Base-by-base conservation (phyloP, 2,888 invertebrate genomes). In the Rhagonycha lutea region DNA sequence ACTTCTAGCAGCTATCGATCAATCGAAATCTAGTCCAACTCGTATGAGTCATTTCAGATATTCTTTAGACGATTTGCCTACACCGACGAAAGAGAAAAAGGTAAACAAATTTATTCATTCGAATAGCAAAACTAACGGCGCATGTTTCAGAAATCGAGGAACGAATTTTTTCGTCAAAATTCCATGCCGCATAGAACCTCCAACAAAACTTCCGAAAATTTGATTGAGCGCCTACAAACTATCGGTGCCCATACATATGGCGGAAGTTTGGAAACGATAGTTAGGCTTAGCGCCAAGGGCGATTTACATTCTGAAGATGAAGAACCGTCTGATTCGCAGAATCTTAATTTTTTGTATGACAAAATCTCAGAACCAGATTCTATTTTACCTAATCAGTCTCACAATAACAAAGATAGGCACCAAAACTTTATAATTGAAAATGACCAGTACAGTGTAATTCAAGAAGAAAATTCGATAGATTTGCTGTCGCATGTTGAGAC, bases 1-100 rank as follows among this genome's bases (percentile, higher is more conserved):
- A 0, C 85, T 90, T 47, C 85, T 89, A 76, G 86, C 87, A 47
- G 88, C 89, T 1, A 84, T 88, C 76, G 87, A 87, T 71, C 86
- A 86, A 76, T 70, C 76, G 11, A 73, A 81, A 47, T 80, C 78
- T 32, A 75, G 76, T 68, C 81, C 81, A 70, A 81, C 77, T 70
- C 84, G 83, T 78, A 83, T 87, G 83, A 84, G 80, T 78, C 85
- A 89, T 80, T 87, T 88, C 80, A 82, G 88, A 72, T 88, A 88
- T 81, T 88, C 88, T 3, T 79, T 86, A 28, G 87, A 87, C 70
- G 86, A 86, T 78, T 82, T 85, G 79, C 77, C 73, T 14, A 61
- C 47, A 12, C 68, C 70, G 8, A 26, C 26, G 11, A 47, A 65
- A 29, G 69, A 68, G 3, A 72, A 74, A 47, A 68, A 68, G 65